Evolutionary conservation across 2,113 vertebrate species (phyloP).

Genomic region (Hippocampus guttulatus): DNA sequence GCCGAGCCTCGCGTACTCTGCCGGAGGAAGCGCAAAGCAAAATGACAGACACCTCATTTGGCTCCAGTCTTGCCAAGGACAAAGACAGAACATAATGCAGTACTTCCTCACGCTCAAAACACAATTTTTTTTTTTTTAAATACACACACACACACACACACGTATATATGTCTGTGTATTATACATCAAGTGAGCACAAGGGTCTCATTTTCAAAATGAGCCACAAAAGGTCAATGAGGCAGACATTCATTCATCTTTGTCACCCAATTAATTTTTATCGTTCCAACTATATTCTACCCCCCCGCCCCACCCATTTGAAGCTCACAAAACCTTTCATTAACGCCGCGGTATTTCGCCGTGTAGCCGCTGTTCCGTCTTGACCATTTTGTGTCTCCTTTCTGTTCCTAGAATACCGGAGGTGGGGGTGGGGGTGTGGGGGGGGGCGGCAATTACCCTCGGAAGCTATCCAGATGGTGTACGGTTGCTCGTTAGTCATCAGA

Average conservation of each 20-base stretch:
- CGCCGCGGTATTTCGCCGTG: not conserved
- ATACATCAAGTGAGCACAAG: slow-evolving; percentile 16
- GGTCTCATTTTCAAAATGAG: slow-evolving; percentile 24
- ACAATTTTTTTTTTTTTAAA: too few relatives aligned
- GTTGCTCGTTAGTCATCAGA: not conserved
- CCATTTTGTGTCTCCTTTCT: not conserved
- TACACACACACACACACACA: too few relatives aligned
- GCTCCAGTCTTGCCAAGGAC: slow-evolving; percentile 45
- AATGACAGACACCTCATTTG: slow-evolving; percentile 39
- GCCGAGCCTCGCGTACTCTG: slow-evolving; percentile 56
- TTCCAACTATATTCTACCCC: not conserved
- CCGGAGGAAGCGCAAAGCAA: slow-evolving; percentile 57
- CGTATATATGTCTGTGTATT: too few relatives aligned
- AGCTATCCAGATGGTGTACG: not conserved
- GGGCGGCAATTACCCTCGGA: not conserved
- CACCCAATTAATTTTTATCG: not conserved
- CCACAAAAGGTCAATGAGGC: slow-evolving; percentile 38
- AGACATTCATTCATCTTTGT: slow-evolving; percentile 19
- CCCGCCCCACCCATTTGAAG: not conserved
- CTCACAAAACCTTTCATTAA: not conserved
- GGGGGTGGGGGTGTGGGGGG: rapidly evolving
- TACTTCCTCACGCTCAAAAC: not conserved
- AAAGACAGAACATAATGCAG: not conserved
- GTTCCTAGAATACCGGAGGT: not conserved
- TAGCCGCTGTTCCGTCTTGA: slow-evolving; percentile 19